Evolutionary conservation across 2,888 invertebrate species (phyloP), one percentile per base, ranked within the genome.

Genomic region (Spodoptera exigua): DNA sequence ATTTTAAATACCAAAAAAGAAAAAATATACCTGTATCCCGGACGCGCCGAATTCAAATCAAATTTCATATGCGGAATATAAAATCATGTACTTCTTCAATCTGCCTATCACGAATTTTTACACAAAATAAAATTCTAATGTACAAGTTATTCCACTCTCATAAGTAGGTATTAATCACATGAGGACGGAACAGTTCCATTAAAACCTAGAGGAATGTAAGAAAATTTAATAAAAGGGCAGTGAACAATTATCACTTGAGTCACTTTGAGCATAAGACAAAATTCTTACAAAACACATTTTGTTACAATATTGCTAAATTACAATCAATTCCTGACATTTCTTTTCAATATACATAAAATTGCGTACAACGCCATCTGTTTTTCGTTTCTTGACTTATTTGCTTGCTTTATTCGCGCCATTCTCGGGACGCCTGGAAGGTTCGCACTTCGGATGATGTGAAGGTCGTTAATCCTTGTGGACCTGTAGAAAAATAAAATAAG

Each of bases 381-480:
- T 27, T 62, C 44, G 48, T 27, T 17, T 36, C 48, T 48, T 60
- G 53, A 66, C 52, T 61, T 48, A 59, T 48, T 52, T 37, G 35
- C 18, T 43, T 60, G 39, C 10, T 58, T 74, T 88, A 92, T 65
- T 93, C 89, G 46, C 90, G 87, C 94, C 94, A 94, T 62, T 92
- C 92, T 61, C 94, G 86, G 1, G 91, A 86, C 5, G 94, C 93
- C 77, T 94, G 94, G 90, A 94, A 94, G 0, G 94, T 94, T 64
- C 94, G 87, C 0, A 94, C 93, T 86, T 94, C 94, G 2, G 94
- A 93, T 18, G 94, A 90, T n/a, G 94, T 88, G 77, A 94, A 94
- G 0, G 94, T 94, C 3, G 92, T 82, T 62, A 94, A 74, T 14
- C 94, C 94, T 87, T 93, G 93, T 36, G 92, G 89, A 78, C 91